Base-by-base conservation (phyloP, 2,113 vertebrate genomes). In the Atrichornis clamosus region DNA sequence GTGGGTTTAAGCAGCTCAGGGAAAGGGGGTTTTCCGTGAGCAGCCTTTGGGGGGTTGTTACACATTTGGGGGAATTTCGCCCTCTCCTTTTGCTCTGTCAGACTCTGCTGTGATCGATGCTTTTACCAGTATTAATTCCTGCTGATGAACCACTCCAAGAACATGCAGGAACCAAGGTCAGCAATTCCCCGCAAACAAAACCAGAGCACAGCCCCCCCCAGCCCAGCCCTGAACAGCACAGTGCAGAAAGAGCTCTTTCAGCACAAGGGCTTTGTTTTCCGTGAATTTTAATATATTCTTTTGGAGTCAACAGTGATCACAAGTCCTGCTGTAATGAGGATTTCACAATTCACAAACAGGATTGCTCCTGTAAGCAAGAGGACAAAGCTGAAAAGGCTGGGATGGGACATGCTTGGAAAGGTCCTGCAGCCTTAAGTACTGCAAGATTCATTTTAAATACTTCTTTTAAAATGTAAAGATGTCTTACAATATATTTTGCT, bases 251-350 rank as follows among this genome's bases (percentile, higher is more conserved):
- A 14, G 49, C 76, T 2, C 80, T 84, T 62, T 75, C 67, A 96
- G 92, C 87, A 85, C 28, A 77, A 93, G 90, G 80, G 73, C 88
- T 96, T 97, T 97, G 95, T 96, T 95, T 87, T 55, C 96, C 64
- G 76, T 24, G 87, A 16, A 63, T 80, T 67, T 55, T 76, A 86
- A 96, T 84, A 35, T 42, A 46, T 91, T 90, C 89, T 20, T 72
- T 6, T 1, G 53, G 84, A 83, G 68, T 27, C 91, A 69, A 49
- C 94, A 76, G 58, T 0, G 69, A 70, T 65, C 93, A 68, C 80
- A 68, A 94, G 89, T 3, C 37, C 12, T 27, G 60, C 74, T 78
- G 87, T 50, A 60, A 82, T 7, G 58, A 82, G 74, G 50, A 13
- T 64, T 69, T 64, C 63, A 58, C 63, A 12, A 62, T 9, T n/a